Base-by-base conservation (phyloP, 2,888 invertebrate species). In the Leptinotarsa juncta region DNA sequence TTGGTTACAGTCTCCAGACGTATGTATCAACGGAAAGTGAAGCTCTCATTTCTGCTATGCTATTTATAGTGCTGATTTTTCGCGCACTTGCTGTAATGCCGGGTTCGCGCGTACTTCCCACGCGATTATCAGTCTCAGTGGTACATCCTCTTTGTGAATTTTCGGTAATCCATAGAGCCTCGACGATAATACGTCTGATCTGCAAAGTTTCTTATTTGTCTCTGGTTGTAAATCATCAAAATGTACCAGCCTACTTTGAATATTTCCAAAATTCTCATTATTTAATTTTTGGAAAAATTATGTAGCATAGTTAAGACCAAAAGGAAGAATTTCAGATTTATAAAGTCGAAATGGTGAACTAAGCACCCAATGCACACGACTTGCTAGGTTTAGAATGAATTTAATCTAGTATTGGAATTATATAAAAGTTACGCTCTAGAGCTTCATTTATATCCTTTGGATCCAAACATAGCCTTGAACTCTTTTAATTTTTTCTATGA, bases 291-390 rank as follows among this genome's bases (percentile, higher is more conserved):
- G 60, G 69, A 73, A 73, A 74, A 65, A 51, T 73, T 73, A 62
- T 42, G 72, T 53, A 16, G 77, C 77, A 16, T 48, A 65, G 51
- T 71, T 71, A 4, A 78, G n/a, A 7, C 78, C 76, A 78, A 68
- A 77, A 42, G 76, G 76, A 7, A 77, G 51, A n/a, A 74, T 67
- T 2, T 65, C 55, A 71, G 77, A 78, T 68, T 57, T 69, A 49
- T 65, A 77, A 7, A 48, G n/a, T 12, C 77, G 74, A 77, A 73
- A 71, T 3, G 72, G 65, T 68, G 76, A 74, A 51, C 60, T 32
- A 71, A 16, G 78, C 67, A 48, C 76, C 71, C 18, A 77, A 74
- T 20, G 76, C 65, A 48, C 76, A 76, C 18, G 71, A 51, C 15
- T 74, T 51, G 50, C 71, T 66, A 16, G 74, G 10, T 53, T 65